phyloP scores from a whole-genome alignment of 2,113 vertebrate genomes.

The Pygathrix nemaeus region DNA sequence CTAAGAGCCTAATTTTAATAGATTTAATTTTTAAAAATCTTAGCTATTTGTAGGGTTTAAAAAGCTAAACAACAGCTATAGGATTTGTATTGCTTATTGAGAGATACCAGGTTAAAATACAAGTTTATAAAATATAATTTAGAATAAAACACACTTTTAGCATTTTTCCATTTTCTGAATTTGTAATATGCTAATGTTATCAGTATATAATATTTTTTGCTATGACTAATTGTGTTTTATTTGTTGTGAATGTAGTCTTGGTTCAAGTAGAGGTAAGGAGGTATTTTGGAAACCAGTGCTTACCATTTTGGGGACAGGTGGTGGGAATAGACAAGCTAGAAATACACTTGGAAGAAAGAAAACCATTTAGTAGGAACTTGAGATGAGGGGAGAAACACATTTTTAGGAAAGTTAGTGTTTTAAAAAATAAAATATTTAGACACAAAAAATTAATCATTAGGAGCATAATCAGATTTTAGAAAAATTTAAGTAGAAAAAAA shows the following conservation, averaged over 20 bases:
- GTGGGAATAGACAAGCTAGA: background rate
- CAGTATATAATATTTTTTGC: background rate
- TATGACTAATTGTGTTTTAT: background rate
- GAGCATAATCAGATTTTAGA: background rate
- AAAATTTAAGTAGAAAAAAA: slow-evolving; percentile 32
- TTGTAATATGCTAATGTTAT: background rate
- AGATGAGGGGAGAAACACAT: background rate
- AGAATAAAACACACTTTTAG: background rate
- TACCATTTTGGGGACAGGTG: background rate
- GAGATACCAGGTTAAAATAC: background rate
- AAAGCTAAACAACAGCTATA: background rate
- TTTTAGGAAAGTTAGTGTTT: slow-evolving; percentile 30
- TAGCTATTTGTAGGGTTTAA: background rate
- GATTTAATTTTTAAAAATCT: slow-evolving; percentile 21
- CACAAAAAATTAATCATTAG: background rate
- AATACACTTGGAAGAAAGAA: background rate
- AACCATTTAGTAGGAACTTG: background rate
- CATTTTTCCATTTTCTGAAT: background rate
- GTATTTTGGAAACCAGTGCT: background rate
- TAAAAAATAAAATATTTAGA: background rate
- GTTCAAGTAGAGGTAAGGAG: background rate
- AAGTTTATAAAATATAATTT: background rate
- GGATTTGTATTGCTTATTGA: background rate
- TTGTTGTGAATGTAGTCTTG: slow-evolving; percentile 21
- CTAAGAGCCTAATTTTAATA: slow-evolving; percentile 10